A percentile compares a stretch with the other conserved stretches of the same genome.
Evolutionary conservation across 2,113 vertebrate species (phyloP).

Genomic region (Psephotus haematonotus): DNA sequence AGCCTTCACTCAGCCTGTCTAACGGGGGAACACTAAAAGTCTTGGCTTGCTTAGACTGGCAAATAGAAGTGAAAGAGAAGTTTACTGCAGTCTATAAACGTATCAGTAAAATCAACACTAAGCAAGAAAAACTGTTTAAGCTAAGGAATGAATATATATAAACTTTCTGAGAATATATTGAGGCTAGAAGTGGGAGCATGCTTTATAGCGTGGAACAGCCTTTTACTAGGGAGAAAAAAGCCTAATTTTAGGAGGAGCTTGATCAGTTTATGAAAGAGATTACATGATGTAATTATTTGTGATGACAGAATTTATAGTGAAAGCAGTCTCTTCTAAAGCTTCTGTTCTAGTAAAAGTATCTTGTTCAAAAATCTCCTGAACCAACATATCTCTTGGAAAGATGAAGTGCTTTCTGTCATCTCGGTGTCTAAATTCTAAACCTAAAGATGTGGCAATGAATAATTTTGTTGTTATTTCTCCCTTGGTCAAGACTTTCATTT

Average conservation of each 20-base stretch:
- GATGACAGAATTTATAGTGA: neutral
- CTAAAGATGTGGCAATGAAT: neutral
- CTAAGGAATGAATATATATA: neutral
- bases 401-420: neutral
- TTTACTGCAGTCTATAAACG: neutral
- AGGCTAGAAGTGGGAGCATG: neutral
- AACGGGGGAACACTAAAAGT: neutral
- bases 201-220: neutral
- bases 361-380: neutral
- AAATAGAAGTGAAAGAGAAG: neutral
- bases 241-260: neutral
- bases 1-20: neutral
- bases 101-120: neutral
- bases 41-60: neutral
- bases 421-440: neutral
- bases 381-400: neutral
- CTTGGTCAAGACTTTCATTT: neutral
- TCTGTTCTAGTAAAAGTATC: neutral
- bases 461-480: neutral
- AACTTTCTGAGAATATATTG: neutral
- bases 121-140: neutral
- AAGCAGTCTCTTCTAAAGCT: neutral
- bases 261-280: neutral
- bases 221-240: neutral
- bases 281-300: neutral